A percentile compares a stretch with the other conserved stretches of the same genome.
These are phyloP conservation scores for Machimus atricapillus DNA, from an alignment of 2,888 invertebrate species.

Conservation along the genomic window DNA sequence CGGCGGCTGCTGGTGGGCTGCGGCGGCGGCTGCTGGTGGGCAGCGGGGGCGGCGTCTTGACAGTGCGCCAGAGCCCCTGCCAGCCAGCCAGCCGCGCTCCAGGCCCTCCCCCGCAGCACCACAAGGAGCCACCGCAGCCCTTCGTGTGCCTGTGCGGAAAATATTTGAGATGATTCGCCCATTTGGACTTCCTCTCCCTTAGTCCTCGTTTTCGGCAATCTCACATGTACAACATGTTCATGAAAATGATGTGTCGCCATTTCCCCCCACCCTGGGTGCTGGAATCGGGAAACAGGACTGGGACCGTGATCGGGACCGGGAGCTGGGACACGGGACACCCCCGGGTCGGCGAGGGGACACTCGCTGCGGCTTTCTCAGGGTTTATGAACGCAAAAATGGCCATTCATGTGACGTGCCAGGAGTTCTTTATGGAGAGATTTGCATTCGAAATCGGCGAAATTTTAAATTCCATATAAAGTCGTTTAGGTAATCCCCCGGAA, in stretches of 20 bases:
- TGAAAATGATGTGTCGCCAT: conserved; percentile 46
- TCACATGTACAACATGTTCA: conserved; percentile 44
- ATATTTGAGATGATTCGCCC: conserved; percentile 35
- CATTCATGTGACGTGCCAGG: conserved; percentile 51
- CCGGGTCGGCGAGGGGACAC: not conserved
- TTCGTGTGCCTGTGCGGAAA: conserved; percentile 22
- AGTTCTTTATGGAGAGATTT: conserved; percentile 52
- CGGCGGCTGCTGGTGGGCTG: not conserved
- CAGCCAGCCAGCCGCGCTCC: not conserved
- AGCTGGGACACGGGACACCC: not conserved
- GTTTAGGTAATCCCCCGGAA: conserved; percentile 38
- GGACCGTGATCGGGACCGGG: not conserved
- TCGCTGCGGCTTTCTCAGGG: conserved; percentile 12
- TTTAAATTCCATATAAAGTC: conserved; percentile 39
- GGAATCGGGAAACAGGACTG: too few relatives aligned
- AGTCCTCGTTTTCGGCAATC: conserved; percentile 29
- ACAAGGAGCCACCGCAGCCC: not conserved
- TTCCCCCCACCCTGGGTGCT: not conserved
- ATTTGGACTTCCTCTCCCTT: conserved; percentile 32
- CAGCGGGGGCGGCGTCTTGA: not conserved
- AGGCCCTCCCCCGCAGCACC: not conserved
- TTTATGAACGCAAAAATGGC: conserved; percentile 41
- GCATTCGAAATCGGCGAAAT: conserved; percentile 49
- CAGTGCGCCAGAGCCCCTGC: not conserved
- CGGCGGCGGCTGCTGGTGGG: not conserved